phyloP scores from a whole-genome alignment of 2,888 invertebrate genomes.

The Theretra japonica region DNA sequence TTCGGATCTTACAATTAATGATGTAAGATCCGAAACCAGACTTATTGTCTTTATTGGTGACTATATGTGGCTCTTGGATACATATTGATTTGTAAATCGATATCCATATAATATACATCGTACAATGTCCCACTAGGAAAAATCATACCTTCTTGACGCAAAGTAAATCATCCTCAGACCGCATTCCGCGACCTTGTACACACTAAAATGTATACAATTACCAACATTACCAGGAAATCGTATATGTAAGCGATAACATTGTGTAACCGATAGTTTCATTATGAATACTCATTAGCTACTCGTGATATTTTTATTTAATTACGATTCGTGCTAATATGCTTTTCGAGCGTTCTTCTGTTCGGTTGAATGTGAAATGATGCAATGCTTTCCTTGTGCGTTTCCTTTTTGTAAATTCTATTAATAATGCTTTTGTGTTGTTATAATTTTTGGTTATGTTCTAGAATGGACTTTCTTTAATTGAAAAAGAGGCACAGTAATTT shows the following conservation, averaged over 20 bases:
- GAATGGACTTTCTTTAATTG: too few relatives aligned
- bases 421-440: background rate
- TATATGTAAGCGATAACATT: conserved; percentile 1
- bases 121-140: too few relatives aligned
- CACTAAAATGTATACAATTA: too few relatives aligned
- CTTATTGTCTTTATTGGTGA: too few relatives aligned
- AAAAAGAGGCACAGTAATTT: too few relatives aligned
- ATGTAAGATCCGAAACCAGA: too few relatives aligned
- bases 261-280: background rate
- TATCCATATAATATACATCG: too few relatives aligned
- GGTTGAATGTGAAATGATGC: background rate
- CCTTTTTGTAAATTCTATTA: background rate
- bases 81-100: too few relatives aligned
- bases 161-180: background rate
- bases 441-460: too few relatives aligned
- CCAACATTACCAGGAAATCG: background rate
- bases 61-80: too few relatives aligned
- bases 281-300: background rate
- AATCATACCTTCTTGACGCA: too few relatives aligned
- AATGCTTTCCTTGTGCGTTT: background rate
- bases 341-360: background rate
- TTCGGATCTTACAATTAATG: too few relatives aligned
- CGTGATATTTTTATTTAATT: background rate
- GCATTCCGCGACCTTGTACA: background rate
- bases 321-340: background rate